Base-by-base conservation (phyloP, 1,140 invertebrate species). In the Papilio machaon region DNA sequence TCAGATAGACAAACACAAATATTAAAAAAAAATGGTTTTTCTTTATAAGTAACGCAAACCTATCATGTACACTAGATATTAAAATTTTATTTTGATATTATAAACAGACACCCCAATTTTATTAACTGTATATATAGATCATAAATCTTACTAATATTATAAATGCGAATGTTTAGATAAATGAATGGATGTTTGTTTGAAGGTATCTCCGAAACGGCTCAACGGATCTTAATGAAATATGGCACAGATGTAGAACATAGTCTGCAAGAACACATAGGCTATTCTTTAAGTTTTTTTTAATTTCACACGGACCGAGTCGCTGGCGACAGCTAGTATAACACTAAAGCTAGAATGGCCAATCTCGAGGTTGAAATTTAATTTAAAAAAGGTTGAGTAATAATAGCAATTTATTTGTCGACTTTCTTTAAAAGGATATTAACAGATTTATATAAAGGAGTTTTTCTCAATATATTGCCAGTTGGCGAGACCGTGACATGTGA, bases 401-500 rank as follows among this genome's bases (percentile, higher is more conserved):
- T 7, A 30, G 60, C 13, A 64, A 64, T 64, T 64, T 64, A 30
- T 10, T 30, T 64, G 23, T 30, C 60, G 23, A 70, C 23, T 35
- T 35, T 70, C 35, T 35, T 35, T 17, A 15, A 70, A 35, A 70
- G 64, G 30, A 70, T 38, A 10, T 17, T 5, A 35, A 35, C 6
- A 38, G 11, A 35, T 70, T 35, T 35, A 35, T 15, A 0, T 70
- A 13, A 64, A 30, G 13, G 30, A 30, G 64, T 7, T 70, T 70
- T 70, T 35, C 64, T 30, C 64, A 13, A 9, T 17, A 47, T 13
- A 9, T 74, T 47, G 15, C n/a, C 19, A 74, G n/a, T 74, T 49
- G 73, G 38, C 46, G 73, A 43, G 46, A 74, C n/a, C 23, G 23
- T 54, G 74, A 17, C 43, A 76, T 75, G 73, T 75, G 73, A 49